Evolutionary conservation across 2,888 invertebrate species (phyloP), one percentile per base, ranked within the genome.

Genomic region (Ligdia adustata): DNA sequence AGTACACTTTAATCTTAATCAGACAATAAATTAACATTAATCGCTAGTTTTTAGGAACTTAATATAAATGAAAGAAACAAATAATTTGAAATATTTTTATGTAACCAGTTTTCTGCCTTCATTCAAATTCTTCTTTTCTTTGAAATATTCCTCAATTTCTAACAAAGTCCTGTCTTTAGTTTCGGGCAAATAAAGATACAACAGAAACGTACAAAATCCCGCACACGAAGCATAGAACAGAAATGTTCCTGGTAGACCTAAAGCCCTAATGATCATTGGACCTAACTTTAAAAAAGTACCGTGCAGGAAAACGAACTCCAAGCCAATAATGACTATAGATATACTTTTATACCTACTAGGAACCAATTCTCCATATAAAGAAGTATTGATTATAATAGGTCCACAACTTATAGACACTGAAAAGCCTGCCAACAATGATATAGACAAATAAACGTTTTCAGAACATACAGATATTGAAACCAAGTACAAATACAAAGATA

Each of bases 161-260:
- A 35, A 4, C 24, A 44, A 12, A 28, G 29, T 29, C 9, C 24
- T 37, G 13, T 44, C 43, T 22, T 44, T 44, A 7, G 43, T 44
- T 15, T 44, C 43, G 12, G 43, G 43, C 14, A 44, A 37, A 24
- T 37, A 44, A 11, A 33, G 13, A 24, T 37, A 44, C 20, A 44
- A 14, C 7, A 44, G 22, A 20, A 29, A 13, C 11, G 28, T 7
- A 2, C 35, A 44, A 37, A 31, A 5, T 4, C 28, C 15, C 1
- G 29, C 14, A 4, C 20, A 20, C 9, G 16, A 7, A 3, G 20
- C 35, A 9, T 22, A 44, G 16, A 31, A 31, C n/a, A 31, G 9
- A 31, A 31, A 16, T 6, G 31, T 31, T 7, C 31, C 16, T 1
- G 12, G 15, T 4, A 31, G 1, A 16, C 15, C 9, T 6, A 31